A percentile compares a stretch with the other conserved stretches of the same genome.
These are phyloP conservation scores for Dicentrarchus labrax DNA, from an alignment of 2,113 vertebrate species.

Conservation along the genomic window DNA sequence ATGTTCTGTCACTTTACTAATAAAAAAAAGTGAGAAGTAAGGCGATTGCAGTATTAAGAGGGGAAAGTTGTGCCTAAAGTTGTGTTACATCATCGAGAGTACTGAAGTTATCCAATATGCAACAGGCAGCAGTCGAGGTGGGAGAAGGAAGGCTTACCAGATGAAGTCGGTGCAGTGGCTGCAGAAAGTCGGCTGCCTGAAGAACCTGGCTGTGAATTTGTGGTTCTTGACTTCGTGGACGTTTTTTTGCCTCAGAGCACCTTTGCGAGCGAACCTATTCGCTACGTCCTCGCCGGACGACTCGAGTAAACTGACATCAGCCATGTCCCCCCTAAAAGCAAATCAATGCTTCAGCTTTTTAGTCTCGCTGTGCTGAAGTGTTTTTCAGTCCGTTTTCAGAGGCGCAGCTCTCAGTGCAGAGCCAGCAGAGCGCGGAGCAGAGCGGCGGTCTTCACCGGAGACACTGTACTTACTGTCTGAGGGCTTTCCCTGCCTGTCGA, in stretches of 20 bases:
- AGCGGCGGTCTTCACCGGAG: slow-evolving; percentile 51
- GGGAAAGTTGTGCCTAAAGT: slow-evolving; percentile 43
- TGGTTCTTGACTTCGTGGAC: slow-evolving; percentile 92
- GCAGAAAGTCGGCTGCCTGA: slow-evolving; percentile 93
- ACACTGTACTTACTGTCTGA: slow-evolving; percentile 52
- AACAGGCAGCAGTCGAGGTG: slow-evolving; percentile 68
- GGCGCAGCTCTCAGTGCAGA: slow-evolving; percentile 45
- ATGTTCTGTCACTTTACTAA: not conserved
- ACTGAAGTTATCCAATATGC: slow-evolving; percentile 63
- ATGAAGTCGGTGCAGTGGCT: slow-evolving; percentile 92
- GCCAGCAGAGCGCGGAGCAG: slow-evolving; percentile 23
- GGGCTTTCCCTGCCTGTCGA: slow-evolving; percentile 69
- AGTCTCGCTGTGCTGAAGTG: not conserved
- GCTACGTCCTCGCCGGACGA: slow-evolving; percentile 87
- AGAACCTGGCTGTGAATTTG: slow-evolving; percentile 90
- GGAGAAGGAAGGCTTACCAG: slow-evolving; percentile 81
- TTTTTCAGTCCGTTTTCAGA: slow-evolving; percentile 21
- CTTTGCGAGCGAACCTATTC: slow-evolving; percentile 91
- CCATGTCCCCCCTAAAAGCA: slow-evolving; percentile 81
- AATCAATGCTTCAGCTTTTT: slow-evolving; percentile 29
- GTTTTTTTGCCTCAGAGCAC: slow-evolving; percentile 91
- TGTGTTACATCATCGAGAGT: slow-evolving; percentile 52
- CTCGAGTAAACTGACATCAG: slow-evolving; percentile 89
- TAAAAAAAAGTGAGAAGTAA: not conserved
- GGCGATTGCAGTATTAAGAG: not conserved